phyloP scores from a whole-genome alignment of 92 coral and sea anemone species.

The Bergia puertoricense region DNA sequence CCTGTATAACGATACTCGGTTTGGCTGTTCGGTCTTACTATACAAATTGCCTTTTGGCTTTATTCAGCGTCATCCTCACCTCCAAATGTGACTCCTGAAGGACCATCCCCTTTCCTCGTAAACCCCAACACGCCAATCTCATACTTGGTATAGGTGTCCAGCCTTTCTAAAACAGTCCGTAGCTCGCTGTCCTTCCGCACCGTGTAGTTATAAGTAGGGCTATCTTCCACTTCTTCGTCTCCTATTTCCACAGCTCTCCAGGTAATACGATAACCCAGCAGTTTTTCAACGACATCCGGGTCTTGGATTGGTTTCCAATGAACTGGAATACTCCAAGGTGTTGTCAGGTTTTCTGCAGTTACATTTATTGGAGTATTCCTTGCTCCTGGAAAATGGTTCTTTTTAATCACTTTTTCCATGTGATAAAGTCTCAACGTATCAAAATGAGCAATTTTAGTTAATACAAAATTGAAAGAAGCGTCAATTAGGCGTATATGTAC shows the following conservation, averaged over 20 bases:
- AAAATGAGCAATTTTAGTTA: too few relatives aligned
- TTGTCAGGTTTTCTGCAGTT: conserved; percentile 62
- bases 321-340: conserved; percentile 60
- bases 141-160: conserved; percentile 53
- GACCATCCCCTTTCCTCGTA: conserved; percentile 69
- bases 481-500: too few relatives aligned
- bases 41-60: too few relatives aligned
- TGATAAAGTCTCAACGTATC: background rate
- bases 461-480: too few relatives aligned
- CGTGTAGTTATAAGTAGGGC: conserved; percentile 43
- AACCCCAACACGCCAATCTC: conserved; percentile 65
- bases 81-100: conserved; percentile 54
- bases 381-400: conserved; percentile 48
- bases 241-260: conserved; percentile 67
- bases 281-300: conserved; percentile 34
- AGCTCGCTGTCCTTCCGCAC: conserved; percentile 55
- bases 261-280: conserved; percentile 69
- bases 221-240: conserved; percentile 46
- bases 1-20: too few relatives aligned
- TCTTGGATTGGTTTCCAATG: conserved; percentile 69
- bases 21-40: too few relatives aligned
- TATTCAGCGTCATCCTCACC: conserved; percentile 41
- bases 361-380: conserved; percentile 60
- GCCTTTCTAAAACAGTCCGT: conserved; percentile 29
- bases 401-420: background rate